Evolutionary conservation across 2,888 invertebrate species (phyloP).

Genomic region (Epinotia demarniana): DNA sequence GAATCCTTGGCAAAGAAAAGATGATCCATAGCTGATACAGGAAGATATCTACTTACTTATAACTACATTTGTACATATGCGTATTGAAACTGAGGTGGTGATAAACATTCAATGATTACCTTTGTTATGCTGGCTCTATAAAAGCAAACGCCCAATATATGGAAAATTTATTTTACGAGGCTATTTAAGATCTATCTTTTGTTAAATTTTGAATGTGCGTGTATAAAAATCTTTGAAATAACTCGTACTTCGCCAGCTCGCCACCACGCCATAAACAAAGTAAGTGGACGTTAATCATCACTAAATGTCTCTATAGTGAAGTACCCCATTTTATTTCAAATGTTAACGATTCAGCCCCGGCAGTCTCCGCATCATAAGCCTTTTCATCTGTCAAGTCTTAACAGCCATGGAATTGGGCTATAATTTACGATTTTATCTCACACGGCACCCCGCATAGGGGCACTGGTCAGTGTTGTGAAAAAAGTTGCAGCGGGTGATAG

Average conservation of each 20-base stretch:
- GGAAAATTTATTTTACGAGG: slow-evolving; percentile 21
- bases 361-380: slow-evolving; percentile 74
- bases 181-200: slow-evolving; percentile 25
- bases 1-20: too few species aligned
- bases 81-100: background rate
- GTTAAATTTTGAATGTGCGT: slow-evolving; percentile 32
- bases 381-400: slow-evolving; percentile 84
- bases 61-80: background rate
- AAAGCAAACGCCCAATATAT: slow-evolving; percentile 21
- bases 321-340: slow-evolving; percentile 76
- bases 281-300: slow-evolving; percentile 68
- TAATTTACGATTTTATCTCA: slow-evolving; percentile 84
- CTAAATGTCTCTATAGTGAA: slow-evolving; percentile 69
- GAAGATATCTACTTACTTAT: too few species aligned
- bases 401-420: slow-evolving; percentile 83
- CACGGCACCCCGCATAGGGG: slow-evolving; percentile 79
- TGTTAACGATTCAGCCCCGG: slow-evolving; percentile 77
- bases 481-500: slow-evolving; percentile 69
- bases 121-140: slow-evolving; percentile 16
- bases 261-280: slow-evolving; percentile 42
- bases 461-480: slow-evolving; percentile 75
- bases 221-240: slow-evolving; percentile 35
- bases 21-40: too few species aligned
- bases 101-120: slow-evolving; percentile 32
- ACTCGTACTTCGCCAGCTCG: slow-evolving; percentile 20